These are phyloP conservation scores for Echiichthys vipera DNA, from an alignment of 2,797 vertebrate genomes.

Conservation along the genomic window DNA sequence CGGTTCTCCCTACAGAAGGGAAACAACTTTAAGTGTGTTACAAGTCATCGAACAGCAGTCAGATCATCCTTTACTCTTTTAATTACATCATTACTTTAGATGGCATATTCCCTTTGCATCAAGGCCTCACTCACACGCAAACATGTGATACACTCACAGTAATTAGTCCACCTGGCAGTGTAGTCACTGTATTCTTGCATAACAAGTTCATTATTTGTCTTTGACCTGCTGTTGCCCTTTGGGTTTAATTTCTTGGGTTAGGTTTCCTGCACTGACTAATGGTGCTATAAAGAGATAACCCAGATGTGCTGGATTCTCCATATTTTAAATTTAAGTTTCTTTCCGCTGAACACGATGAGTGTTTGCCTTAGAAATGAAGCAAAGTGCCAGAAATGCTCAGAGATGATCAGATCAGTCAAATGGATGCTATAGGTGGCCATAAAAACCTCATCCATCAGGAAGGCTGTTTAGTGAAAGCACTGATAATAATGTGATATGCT, in stretches of 20 bases:
- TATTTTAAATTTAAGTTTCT: conserved; percentile 16
- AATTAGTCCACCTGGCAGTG: not conserved
- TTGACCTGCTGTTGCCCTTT: conserved; percentile 24
- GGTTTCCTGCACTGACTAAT: conserved; percentile 11
- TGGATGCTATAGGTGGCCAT: not conserved
- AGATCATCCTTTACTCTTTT: conserved; percentile 8
- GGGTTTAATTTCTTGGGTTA: conserved; percentile 8
- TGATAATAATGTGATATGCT: not conserved
- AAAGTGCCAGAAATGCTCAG: not conserved
- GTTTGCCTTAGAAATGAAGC: not conserved
- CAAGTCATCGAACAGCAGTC: conserved; percentile 12
- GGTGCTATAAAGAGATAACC: conserved; percentile 20
- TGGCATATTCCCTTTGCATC: conserved; percentile 17
- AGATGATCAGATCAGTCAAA: conserved; percentile 17
- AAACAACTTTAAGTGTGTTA: conserved; percentile 17
- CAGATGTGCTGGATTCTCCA: not conserved
- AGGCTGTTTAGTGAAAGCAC: conserved; percentile 4
- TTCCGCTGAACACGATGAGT: not conserved
- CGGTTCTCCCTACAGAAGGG: conserved; percentile 5
- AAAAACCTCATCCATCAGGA: conserved; percentile 1
- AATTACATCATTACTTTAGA: conserved; percentile 25
- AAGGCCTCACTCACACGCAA: not conserved
- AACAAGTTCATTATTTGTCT: conserved; percentile 33
- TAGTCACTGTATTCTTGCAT: conserved; percentile 18
- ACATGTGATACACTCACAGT: not conserved